A percentile compares a stretch with the other conserved stretches of the same genome.
phyloP scores from a whole-genome alignment of 1,140 invertebrate genomes.

The Hypsibius dujardini region DNA sequence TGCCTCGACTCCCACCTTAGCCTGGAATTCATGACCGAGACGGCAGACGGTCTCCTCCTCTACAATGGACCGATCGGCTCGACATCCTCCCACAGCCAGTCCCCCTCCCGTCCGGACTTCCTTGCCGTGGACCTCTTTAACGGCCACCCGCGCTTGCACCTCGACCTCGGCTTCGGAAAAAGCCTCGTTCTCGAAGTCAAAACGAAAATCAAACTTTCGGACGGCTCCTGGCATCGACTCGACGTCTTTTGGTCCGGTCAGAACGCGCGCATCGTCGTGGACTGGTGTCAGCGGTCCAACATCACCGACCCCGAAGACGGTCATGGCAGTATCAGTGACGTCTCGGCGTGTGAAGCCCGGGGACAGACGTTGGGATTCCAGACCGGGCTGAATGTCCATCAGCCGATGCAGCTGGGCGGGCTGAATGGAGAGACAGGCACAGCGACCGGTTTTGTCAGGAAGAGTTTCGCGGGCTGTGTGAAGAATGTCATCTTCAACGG shows the following conservation, averaged over 20 bases:
- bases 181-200: conserved; percentile 62
- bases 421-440: conserved; percentile 66
- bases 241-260: conserved; percentile 82
- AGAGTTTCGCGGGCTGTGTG: conserved; percentile 84
- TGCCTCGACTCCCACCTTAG: conserved; percentile 83
- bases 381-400: conserved; percentile 87
- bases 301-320: conserved; percentile 64
- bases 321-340: conserved; percentile 55
- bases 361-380: conserved; percentile 80
- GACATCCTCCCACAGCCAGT: conserved; percentile 21
- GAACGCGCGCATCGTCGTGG: conserved; percentile 64
- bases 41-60: conserved; percentile 71
- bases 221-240: conserved; percentile 85
- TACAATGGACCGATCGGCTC: conserved; percentile 84
- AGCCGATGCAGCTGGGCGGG: conserved; percentile 79
- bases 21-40: conserved; percentile 78
- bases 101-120: conserved; percentile 49
- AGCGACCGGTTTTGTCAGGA: conserved; percentile 63
- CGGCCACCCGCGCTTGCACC: conserved; percentile 67
- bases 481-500: conserved; percentile 86
- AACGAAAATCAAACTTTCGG: conserved; percentile 63
- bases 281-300: conserved; percentile 68
- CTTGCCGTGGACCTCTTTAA: conserved; percentile 76
- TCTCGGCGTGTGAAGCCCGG: conserved; percentile 64
- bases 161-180: conserved; percentile 87